A percentile compares a stretch with the other conserved stretches of the same genome.
These are phyloP conservation scores for Agrilus biguttatus DNA, from an alignment of 2,888 invertebrate species.

Conservation along the genomic window DNA sequence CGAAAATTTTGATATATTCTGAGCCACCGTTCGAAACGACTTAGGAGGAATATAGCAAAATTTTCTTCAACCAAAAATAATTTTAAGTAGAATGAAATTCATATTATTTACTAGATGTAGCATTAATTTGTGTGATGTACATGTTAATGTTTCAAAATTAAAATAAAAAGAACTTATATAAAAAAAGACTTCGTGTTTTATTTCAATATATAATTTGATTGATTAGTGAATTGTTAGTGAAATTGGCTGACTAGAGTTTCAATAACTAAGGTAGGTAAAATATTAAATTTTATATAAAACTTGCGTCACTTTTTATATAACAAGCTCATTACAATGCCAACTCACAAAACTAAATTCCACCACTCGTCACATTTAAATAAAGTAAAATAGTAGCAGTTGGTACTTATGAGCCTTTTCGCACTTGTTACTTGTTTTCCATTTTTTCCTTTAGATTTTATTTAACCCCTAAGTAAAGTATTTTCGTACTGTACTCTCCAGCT, in stretches of 20 bases:
- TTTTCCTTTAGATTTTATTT: too few species aligned
- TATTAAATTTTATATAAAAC: conserved; percentile 18
- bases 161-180: conserved; percentile 30
- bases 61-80: conserved; percentile 25
- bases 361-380: conserved; percentile 14
- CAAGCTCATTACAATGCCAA: conserved; percentile 11
- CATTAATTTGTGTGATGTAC: conserved; percentile 34
- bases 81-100: conserved; percentile 7
- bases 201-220: conserved; percentile 12
- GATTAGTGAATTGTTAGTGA: conserved; percentile 11
- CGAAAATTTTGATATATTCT: conserved; percentile 29
- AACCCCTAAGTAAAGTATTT: too few species aligned
- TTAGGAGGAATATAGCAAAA: conserved; percentile 25
- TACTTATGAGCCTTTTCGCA: too few species aligned
- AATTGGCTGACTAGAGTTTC: conserved; percentile 4
- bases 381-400: too few species aligned
- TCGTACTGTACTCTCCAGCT: too few species aligned
- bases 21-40: conserved; percentile 2
- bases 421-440: too few species aligned
- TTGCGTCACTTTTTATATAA: conserved; percentile 9
- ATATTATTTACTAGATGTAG: conserved; percentile 16
- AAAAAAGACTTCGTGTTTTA: conserved; percentile 23
- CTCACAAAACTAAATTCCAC: conserved; percentile 28
- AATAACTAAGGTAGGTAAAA: conserved; percentile 28
- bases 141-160: conserved; percentile 34